Conservation (phyloP, 2,113 vertebrate species). For the Microcebus tavaratra region DNA sequence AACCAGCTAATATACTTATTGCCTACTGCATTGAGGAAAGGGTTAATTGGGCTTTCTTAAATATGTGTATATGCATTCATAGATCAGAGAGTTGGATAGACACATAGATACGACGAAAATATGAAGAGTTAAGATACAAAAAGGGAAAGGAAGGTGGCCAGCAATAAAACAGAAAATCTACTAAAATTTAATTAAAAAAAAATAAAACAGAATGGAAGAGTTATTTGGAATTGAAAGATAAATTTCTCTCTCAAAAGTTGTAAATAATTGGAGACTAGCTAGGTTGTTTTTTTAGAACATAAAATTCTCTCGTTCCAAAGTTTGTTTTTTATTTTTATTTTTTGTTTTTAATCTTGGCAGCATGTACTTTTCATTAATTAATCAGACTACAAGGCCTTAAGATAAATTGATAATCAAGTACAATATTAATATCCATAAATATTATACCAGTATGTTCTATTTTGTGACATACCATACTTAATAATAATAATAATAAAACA, state of each 20-base stretch:
- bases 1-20: neutral
- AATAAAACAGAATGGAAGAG: neutral
- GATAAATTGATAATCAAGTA: neutral
- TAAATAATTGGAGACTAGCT: neutral
- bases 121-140: neutral
- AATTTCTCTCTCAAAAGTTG: neutral
- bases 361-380: neutral
- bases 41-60: neutral
- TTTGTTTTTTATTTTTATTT: neutral
- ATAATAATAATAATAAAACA: neutral
- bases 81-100: neutral
- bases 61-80: neutral
- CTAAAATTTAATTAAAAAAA: neutral
- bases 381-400: neutral
- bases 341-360: conserved; percentile 34
- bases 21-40: neutral
- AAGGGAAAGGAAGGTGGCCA: neutral
- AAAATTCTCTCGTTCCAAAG: neutral
- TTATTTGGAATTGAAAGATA: neutral
- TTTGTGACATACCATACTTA: neutral
- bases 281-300: neutral
- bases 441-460: neutral
- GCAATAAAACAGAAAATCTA: neutral
- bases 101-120: neutral
- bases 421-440: neutral